A percentile compares a stretch with the other conserved stretches of the same genome.
Evolutionary conservation across 1,140 invertebrate species (phyloP).

Genomic region (Heliconius melpomene): DNA sequence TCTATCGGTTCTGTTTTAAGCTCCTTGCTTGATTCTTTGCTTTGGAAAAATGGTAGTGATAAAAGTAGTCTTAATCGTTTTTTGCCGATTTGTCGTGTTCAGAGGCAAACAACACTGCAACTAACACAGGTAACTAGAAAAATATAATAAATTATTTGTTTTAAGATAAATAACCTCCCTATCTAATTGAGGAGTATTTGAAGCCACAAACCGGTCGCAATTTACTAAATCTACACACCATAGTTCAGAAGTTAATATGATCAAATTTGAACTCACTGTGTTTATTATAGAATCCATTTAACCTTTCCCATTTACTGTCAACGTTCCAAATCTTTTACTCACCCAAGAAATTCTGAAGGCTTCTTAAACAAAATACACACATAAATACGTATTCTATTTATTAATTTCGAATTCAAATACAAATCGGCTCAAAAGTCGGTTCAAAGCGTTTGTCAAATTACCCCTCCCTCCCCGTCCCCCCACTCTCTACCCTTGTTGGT

Average conservation of each 20-base stretch:
- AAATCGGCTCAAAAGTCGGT: constrained; percentile 43
- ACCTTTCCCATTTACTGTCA: not conserved
- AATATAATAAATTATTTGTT: no score
- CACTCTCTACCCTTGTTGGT: constrained; percentile 49
- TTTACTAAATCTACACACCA: not conserved
- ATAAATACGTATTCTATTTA: constrained; percentile 25
- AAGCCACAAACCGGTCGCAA: not conserved
- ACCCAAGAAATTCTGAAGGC: not conserved
- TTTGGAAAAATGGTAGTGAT: no score
- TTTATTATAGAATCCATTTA: not conserved
- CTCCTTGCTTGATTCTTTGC: no score
- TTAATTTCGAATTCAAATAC: constrained; percentile 51
- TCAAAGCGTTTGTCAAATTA: constrained; percentile 70
- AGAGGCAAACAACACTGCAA: no score
- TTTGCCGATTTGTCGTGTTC: no score
- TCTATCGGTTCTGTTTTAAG: no score
- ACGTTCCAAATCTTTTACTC: not conserved
- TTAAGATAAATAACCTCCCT: no score
- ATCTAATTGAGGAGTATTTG: not conserved
- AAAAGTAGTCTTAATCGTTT: no score
- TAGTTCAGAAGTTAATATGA: not conserved
- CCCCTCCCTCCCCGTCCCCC: constrained; percentile 39
- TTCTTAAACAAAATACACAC: constrained; percentile 14
- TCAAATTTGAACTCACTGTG: not conserved
- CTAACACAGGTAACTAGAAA: no score